These are phyloP conservation scores for Spea multiplicata DNA, from an alignment of 2,113 vertebrate species.

Conservation along the genomic window DNA sequence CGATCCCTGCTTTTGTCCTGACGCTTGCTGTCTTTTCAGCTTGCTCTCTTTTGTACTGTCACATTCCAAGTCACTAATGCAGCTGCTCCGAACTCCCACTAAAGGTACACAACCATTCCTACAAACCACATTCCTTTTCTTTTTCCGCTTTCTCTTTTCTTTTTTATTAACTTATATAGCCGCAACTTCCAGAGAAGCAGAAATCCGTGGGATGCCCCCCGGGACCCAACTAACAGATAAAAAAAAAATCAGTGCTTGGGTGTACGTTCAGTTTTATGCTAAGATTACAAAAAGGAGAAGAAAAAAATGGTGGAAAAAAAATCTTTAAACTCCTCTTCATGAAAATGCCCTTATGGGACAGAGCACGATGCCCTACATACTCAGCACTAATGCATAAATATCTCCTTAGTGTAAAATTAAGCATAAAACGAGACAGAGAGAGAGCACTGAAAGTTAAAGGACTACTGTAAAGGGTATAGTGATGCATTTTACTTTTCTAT, in stretches of 20 bases:
- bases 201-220: slow-evolving; percentile 74
- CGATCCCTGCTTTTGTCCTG: slow-evolving; percentile 82
- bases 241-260: slow-evolving; percentile 73
- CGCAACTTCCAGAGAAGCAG: slow-evolving; percentile 76
- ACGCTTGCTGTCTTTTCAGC: slow-evolving; percentile 79
- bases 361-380: slow-evolving; percentile 41
- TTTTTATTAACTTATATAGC: slow-evolving; percentile 68
- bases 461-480: not conserved
- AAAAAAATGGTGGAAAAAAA: slow-evolving; percentile 28
- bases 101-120: slow-evolving; percentile 73
- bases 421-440: too few relatives aligned
- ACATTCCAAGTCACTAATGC: slow-evolving; percentile 80
- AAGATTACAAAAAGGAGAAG: slow-evolving; percentile 50
- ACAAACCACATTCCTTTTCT: slow-evolving; percentile 71
- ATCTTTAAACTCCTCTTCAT: slow-evolving; percentile 27
- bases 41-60: slow-evolving; percentile 78
- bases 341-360: slow-evolving; percentile 25
- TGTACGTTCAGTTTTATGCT: slow-evolving; percentile 59
- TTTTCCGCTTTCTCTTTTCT: slow-evolving; percentile 50
- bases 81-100: slow-evolving; percentile 70
- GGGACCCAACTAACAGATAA: slow-evolving; percentile 84
- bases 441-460: not conserved
- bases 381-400: slow-evolving; percentile 17
- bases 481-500: not conserved
- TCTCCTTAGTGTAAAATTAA: not conserved